Evolutionary conservation across 2,888 invertebrate species (phyloP), one percentile per base, ranked within the genome.

Genomic region (Phalangium opilio): DNA sequence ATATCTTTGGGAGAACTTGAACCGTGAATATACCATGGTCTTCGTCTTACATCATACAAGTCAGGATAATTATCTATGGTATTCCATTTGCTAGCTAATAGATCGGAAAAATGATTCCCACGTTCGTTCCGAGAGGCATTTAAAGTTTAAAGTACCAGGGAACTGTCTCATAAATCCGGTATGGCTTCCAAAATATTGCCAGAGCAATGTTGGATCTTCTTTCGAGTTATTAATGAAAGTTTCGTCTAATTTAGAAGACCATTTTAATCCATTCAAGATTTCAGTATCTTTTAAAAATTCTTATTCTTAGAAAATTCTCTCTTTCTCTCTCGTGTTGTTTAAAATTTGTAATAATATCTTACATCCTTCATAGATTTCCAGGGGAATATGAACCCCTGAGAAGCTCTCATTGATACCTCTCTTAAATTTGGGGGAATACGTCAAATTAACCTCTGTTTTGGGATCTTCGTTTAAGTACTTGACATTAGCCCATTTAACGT

Each of bases 141-240:
- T 27, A 27, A 27, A 27, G n/a, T n/a, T n/a, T n/a, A n/a, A 27
- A 27, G 4, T 57, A 67, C 70, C 68, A 53, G 70, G 70, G 50
- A 62, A 67, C 14, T 63, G 63, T 45, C 70, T 57, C 62, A 70
- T 64, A 50, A 69, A 67, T 15, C 70, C 69, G 27, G 63, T 60
- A 50, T 67, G 65, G 47, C 67, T 67, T 15, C 69, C 70, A 59
- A 71, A 70, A 57, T 67, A 70, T 58, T 71, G 71, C 70, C 70
- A 70, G 42, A 66, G 53, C 3, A 71, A 60, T n/a, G 63, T 59
- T 1, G 62, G 60, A 57, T 69, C 64, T 12, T 60, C 57, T 17
- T 62, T 56, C 17, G 54, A 56, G 56, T 70, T 70, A 39, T 59
- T 56, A 41, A 55, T 58, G 55, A 70, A 71, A 7, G 64, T 58